A percentile compares a stretch with the other conserved stretches of the same genome.
Conservation (phyloP, 2,113 vertebrate genomes). For the Sylvietta virens region DNA sequence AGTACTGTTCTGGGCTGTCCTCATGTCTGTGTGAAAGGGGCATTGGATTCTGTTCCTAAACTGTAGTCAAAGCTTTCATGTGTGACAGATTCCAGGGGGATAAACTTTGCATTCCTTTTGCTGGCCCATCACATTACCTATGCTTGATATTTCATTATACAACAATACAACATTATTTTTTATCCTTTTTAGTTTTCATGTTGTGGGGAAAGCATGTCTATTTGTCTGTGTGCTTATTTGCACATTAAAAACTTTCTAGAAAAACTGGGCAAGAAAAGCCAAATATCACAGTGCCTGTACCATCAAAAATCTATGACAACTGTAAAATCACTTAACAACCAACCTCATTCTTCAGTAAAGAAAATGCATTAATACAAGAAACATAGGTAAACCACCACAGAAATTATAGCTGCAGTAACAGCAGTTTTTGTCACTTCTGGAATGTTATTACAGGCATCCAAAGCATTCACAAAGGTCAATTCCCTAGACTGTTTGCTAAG, state of each 20-base stretch:
- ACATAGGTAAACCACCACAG: not conserved
- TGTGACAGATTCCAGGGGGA: not conserved
- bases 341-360: not conserved
- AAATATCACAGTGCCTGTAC: not conserved
- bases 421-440: not conserved
- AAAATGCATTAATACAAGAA: not conserved
- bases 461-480: conserved; percentile 40
- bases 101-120: not conserved
- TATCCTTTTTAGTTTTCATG: not conserved
- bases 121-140: not conserved
- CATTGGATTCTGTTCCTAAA: not conserved
- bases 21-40: not conserved
- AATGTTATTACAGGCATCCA: conserved; percentile 34
- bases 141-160: not conserved
- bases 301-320: not conserved
- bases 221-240: not conserved
- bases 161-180: not conserved
- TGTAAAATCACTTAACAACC: not conserved
- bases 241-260: not conserved
- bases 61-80: not conserved
- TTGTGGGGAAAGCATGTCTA: not conserved
- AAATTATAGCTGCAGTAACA: conserved; percentile 9
- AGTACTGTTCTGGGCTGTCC: not conserved
- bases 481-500: not conserved
- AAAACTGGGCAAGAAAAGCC: not conserved